Evolutionary conservation across 2,888 invertebrate genomes (phyloP).

Genomic region (Dendrolimus houi): DNA sequence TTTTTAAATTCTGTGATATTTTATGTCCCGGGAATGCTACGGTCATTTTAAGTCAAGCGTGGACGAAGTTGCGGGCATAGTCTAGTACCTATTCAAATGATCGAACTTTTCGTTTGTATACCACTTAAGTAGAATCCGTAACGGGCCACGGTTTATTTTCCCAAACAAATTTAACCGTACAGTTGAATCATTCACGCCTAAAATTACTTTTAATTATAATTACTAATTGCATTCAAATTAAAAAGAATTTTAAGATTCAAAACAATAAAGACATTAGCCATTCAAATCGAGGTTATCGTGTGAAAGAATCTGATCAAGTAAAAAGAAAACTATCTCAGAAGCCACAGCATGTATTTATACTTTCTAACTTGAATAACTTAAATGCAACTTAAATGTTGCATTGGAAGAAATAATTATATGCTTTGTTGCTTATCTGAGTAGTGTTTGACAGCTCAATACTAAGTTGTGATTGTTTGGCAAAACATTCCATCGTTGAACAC

Average conservation of each 20-base stretch:
- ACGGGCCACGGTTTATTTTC: neutral
- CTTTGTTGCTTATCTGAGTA: neutral
- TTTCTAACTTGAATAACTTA: neutral
- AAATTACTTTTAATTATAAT: neutral
- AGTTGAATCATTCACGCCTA: neutral
- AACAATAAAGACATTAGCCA: conserved; percentile 55
- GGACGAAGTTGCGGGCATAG: too few species aligned
- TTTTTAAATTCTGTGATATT: too few species aligned
- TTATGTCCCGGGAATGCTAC: too few species aligned
- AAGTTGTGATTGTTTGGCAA: neutral
- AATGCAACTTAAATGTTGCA: neutral
- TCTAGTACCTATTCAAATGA: too few species aligned
- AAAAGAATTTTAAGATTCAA: conserved; percentile 25
- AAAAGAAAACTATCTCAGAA: neutral
- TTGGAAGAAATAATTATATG: neutral
- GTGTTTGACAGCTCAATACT: neutral
- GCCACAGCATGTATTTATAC: conserved; percentile 4
- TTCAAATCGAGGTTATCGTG: conserved; percentile 53
- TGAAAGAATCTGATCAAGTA: conserved; percentile 33
- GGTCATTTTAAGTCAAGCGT: too few species aligned
- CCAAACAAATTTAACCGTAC: neutral
- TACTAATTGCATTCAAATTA: conserved; percentile 22
- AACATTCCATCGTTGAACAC: neutral
- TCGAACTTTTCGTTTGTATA: too few species aligned
- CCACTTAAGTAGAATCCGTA: neutral